A percentile compares a stretch with the other conserved stretches of the same genome.
Evolutionary conservation across 1,140 invertebrate genomes (phyloP).

Genomic region (Amyelois transitella): DNA sequence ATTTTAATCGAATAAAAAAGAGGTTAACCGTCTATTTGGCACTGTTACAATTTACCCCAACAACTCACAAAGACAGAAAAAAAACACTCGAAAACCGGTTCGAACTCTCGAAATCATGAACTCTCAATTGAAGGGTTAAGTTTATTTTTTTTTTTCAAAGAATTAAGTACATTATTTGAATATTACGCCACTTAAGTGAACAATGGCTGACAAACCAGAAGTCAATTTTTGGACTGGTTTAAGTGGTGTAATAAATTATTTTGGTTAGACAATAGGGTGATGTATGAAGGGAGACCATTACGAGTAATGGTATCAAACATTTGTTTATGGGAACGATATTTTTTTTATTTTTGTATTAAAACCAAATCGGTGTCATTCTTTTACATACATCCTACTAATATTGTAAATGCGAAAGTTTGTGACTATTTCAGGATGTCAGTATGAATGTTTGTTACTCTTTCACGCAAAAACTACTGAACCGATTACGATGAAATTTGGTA

Average conservation of each 20-base stretch:
- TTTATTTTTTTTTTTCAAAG: conserved; percentile 10
- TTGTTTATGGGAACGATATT: conserved; percentile 46
- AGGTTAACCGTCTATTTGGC: not conserved
- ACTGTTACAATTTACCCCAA: not conserved
- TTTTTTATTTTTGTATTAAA: conserved; percentile 17
- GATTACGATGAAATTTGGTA: too few species aligned
- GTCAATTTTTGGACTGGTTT: conserved; percentile 47
- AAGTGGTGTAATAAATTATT: conserved; percentile 35
- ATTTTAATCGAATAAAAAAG: not conserved
- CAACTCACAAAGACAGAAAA: not conserved
- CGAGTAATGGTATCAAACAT: conserved; percentile 21
- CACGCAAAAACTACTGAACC: too few species aligned
- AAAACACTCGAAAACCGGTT: conserved; percentile 8
- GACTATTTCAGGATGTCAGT: too few species aligned
- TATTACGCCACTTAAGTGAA: conserved; percentile 50
- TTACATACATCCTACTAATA: too few species aligned
- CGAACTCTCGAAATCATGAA: conserved; percentile 7
- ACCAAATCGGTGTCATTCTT: not conserved
- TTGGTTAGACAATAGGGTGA: conserved; percentile 37
- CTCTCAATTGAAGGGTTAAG: conserved; percentile 22
- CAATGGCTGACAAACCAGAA: conserved; percentile 51
- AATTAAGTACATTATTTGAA: conserved; percentile 50
- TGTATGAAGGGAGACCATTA: conserved; percentile 21
- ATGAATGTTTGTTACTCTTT: too few species aligned
- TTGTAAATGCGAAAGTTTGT: too few species aligned